These are phyloP conservation scores for Eumerus sabulonum DNA, from an alignment of 2,888 invertebrate genomes.

Conservation along the genomic window DNA sequence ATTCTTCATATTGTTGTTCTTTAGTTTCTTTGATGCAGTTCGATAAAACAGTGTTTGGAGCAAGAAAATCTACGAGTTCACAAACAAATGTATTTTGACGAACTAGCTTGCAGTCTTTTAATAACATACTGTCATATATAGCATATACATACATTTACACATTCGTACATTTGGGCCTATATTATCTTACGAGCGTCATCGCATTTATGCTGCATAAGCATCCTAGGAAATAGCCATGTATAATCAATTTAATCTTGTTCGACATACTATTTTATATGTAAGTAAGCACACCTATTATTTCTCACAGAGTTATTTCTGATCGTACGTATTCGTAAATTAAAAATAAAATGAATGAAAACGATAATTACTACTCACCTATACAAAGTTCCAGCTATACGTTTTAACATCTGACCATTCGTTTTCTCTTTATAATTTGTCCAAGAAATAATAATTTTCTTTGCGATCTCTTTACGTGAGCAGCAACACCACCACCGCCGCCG, in stretches of 20 bases:
- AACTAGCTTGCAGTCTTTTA: no score
- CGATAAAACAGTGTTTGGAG: constrained; percentile 39
- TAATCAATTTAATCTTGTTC: no score
- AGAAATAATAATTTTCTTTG: constrained; percentile 68
- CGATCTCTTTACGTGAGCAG: constrained; percentile 64
- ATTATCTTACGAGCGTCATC: no score
- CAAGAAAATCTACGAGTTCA: no score
- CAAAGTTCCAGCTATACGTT: constrained; percentile 55
- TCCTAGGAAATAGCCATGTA: no score
- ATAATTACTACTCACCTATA: constrained; percentile 71
- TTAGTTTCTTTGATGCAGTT: constrained; percentile 26
- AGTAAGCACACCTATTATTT: neutral
- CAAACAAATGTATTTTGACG: no score
- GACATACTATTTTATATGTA: no score
- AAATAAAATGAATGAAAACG: constrained; percentile 71
- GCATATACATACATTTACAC: no score
- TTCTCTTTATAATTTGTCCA: constrained; percentile 65
- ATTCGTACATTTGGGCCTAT: no score
- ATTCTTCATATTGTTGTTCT: constrained; percentile 15
- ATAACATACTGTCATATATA: no score
- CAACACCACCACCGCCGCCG: constrained; percentile 36
- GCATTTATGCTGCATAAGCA: no score
- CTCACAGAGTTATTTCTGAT: neutral
- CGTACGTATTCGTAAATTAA: constrained; percentile 62
- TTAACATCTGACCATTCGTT: constrained; percentile 47